Evolutionary conservation across 2,113 vertebrate genomes (phyloP), one percentile per base, ranked within the genome.

Genomic region (Arizona elegans): DNA sequence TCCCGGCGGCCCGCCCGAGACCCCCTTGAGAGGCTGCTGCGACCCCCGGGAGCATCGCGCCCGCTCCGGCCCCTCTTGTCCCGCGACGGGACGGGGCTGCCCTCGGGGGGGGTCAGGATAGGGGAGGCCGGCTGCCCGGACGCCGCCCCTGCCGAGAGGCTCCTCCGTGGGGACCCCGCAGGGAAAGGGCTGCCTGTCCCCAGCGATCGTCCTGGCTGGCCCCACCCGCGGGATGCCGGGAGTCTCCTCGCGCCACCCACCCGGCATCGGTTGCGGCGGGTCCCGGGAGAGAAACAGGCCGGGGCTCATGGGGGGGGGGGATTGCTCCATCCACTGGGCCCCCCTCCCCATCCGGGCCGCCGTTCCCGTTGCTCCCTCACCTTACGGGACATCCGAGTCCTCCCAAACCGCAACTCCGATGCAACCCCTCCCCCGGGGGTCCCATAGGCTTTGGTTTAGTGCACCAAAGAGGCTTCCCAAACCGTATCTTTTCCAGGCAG

Each of bases 401-500:
- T 11, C 24, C 59, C 65, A 17, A 15, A 0, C 62, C 43, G 19
- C 23, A 2, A 5, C 43, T 26, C 1, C 19, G 43, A 5, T 24
- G 43, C 47, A 1, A 1, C 38, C 21, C 23, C 9, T 9, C 9
- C 23, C 43, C 5, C 3, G 21, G 23, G 21, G 85, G 23, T 5
- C 38, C 85, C 29, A 4, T 3, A 6, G 85, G 43, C 13, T 4
- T 24, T 1, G 19, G 33, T 3, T 86, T 6, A 23, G 38, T 13
- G 86, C 43, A 52, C 43, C 86, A 86, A 43, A n/a, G 87, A 85
- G 8, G 53, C 92, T 47, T 50, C 70, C 6, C 29, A 87, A 75
- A 23, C 56, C 19, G 75, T 19, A 38, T 54, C 52, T 91, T 87
- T 86, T 54, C 93, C 86, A 94, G 88, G 11, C 87, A 21, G 93